Evolutionary conservation across 2,888 invertebrate species (phyloP).

Genomic region (Chouioia cunea): DNA sequence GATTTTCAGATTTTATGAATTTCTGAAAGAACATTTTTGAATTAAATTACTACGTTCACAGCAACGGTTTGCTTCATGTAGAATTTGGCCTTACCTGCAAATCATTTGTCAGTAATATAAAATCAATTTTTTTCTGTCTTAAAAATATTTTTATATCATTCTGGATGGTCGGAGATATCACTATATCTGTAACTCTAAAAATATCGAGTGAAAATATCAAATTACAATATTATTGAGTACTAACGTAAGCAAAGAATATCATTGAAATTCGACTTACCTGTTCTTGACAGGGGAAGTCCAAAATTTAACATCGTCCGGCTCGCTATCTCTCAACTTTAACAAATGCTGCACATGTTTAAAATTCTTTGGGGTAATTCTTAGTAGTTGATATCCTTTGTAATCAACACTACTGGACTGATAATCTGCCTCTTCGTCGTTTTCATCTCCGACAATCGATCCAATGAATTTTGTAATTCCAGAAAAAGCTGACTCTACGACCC

Average conservation of each 20-base stretch:
- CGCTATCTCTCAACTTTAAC: slow-evolving; percentile 67
- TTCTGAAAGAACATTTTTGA: slow-evolving; percentile 67
- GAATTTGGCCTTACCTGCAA: slow-evolving; percentile 72
- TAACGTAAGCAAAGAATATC: no score
- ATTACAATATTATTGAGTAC: no score
- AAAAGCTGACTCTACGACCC: slow-evolving; percentile 58
- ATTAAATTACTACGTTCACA: background rate
- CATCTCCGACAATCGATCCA: slow-evolving; percentile 56
- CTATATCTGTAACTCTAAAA: slow-evolving; percentile 74
- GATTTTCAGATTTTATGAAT: slow-evolving; percentile 78
- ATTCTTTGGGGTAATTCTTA: slow-evolving; percentile 69
- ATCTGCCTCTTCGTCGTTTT: slow-evolving; percentile 58
- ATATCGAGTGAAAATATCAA: background rate
- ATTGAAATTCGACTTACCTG: slow-evolving; percentile 51
- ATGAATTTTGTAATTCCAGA: slow-evolving; percentile 57
- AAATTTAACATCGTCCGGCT: slow-evolving; percentile 73
- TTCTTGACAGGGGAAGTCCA: slow-evolving; percentile 72
- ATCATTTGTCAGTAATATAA: slow-evolving; percentile 78
- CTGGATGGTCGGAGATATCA: slow-evolving; percentile 79
- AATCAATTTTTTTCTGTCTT: slow-evolving; percentile 74
- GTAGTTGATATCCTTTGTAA: slow-evolving; percentile 73
- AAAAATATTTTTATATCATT: slow-evolving; percentile 74
- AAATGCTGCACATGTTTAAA: slow-evolving; percentile 68
- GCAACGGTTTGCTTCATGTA: background rate
- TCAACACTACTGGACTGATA: slow-evolving; percentile 58